These are phyloP conservation scores for Rhopalosiphum padi DNA, from an alignment of 1,140 invertebrate genomes.

Conservation along the genomic window DNA sequence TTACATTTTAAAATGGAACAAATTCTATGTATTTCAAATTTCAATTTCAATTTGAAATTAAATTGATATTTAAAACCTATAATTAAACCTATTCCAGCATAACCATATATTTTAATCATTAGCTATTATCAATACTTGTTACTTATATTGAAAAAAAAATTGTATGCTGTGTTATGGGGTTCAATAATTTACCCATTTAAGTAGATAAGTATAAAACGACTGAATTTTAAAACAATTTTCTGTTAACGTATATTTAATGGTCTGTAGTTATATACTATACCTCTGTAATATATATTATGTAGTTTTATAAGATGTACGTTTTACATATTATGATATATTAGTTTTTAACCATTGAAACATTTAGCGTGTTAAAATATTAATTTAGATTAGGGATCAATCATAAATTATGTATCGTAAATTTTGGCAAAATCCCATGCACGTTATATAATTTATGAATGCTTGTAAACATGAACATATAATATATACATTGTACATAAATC, in stretches of 20 bases:
- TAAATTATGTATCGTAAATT: slow-evolving; percentile 38
- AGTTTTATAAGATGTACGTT: not conserved
- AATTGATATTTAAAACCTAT: not conserved
- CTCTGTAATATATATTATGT: not conserved
- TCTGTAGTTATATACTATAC: not conserved
- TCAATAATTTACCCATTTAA: not conserved
- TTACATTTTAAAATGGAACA: not conserved
- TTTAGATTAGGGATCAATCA: slow-evolving; percentile 30
- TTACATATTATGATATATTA: not conserved
- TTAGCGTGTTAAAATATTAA: not conserved
- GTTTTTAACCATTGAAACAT: not conserved
- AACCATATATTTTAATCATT: not conserved
- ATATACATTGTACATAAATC: not conserved
- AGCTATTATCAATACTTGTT: not conserved
- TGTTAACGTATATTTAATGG: not conserved
- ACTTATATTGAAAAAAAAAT: not conserved
- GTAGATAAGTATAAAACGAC: not conserved
- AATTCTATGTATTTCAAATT: not conserved
- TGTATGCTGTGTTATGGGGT: not conserved
- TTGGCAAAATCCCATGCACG: slow-evolving; percentile 33
- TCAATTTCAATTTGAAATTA: not conserved
- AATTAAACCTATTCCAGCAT: not conserved
- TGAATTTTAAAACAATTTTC: not conserved
- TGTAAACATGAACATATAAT: not conserved
- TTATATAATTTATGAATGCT: slow-evolving; percentile 33